These are phyloP conservation scores for Tetragonula clypearis DNA, from an alignment of 1,140 invertebrate genomes.

Conservation along the genomic window DNA sequence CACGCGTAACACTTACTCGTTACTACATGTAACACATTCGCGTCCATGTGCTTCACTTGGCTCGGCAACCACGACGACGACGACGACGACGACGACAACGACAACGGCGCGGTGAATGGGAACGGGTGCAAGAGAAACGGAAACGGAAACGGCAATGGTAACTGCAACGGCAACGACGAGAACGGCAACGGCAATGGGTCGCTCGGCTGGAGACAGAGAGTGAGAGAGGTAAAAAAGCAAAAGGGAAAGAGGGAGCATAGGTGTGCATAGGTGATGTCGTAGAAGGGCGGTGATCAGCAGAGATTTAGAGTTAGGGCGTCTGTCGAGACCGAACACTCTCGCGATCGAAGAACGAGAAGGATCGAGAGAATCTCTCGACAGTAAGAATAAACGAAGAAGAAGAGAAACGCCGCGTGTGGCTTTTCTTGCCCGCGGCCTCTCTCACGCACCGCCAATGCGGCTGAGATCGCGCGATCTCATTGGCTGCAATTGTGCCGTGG, in stretches of 20 bases:
- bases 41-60: neutral
- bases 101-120: too few species aligned
- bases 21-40: neutral
- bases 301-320: neutral
- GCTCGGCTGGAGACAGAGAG: neutral
- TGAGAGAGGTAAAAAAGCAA: neutral
- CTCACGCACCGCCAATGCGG: constrained; percentile 71
- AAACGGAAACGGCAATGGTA: too few species aligned
- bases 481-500: constrained; percentile 68
- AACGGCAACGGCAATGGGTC: neutral
- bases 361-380: neutral
- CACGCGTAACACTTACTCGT: neutral
- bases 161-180: too few species aligned
- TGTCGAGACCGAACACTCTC: neutral
- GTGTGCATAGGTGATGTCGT: too few species aligned
- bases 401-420: constrained; percentile 58
- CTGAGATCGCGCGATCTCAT: constrained; percentile 68
- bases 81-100: too few species aligned
- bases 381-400: neutral
- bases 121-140: too few species aligned
- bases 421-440: constrained; percentile 61
- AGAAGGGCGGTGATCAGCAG: neutral
- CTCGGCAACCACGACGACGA: neutral
- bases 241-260: neutral
- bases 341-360: neutral